Evolutionary conservation across 2,888 invertebrate species (phyloP).

Genomic region (Ametastegia equiseti): DNA sequence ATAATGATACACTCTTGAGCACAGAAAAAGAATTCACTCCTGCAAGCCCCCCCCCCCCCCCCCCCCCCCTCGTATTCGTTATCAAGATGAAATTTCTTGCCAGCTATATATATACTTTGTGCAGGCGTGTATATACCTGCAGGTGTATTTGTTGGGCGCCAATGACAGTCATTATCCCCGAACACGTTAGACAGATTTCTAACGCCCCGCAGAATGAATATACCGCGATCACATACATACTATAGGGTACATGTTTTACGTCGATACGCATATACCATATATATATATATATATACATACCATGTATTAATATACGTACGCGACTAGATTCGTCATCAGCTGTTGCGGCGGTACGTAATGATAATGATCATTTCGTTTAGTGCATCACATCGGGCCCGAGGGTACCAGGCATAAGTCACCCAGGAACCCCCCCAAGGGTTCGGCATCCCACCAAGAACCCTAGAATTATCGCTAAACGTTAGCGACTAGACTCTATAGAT

Average conservation of each 20-base stretch:
- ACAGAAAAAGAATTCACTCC: neutral
- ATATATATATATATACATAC: neutral
- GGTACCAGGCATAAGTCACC: slow-evolving; percentile 69
- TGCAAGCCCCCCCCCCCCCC: too few species aligned
- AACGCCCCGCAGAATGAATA: slow-evolving; percentile 33
- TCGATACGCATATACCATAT: neutral
- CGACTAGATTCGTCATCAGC: slow-evolving; percentile 42
- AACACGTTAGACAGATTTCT: neutral
- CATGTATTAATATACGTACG: neutral
- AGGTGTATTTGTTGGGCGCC: neutral
- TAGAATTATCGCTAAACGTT: slow-evolving; percentile 75
- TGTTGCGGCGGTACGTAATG: slow-evolving; percentile 42
- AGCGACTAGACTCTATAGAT: slow-evolving; percentile 75
- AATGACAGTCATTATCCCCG: slow-evolving; percentile 34
- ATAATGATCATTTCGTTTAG: slow-evolving; percentile 55
- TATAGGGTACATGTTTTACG: neutral
- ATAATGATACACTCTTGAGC: neutral
- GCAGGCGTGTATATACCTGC: neutral
- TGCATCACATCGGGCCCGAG: slow-evolving; percentile 58
- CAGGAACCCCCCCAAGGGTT: slow-evolving; percentile 64
- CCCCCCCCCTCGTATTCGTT: too few species aligned
- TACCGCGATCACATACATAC: neutral
- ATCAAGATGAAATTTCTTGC: neutral
- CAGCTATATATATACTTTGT: too few species aligned
- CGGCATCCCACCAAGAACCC: slow-evolving; percentile 64